Evolutionary conservation across 2,888 invertebrate genomes (phyloP), one percentile per base, ranked within the genome.

Genomic region (Andrena minutula): DNA sequence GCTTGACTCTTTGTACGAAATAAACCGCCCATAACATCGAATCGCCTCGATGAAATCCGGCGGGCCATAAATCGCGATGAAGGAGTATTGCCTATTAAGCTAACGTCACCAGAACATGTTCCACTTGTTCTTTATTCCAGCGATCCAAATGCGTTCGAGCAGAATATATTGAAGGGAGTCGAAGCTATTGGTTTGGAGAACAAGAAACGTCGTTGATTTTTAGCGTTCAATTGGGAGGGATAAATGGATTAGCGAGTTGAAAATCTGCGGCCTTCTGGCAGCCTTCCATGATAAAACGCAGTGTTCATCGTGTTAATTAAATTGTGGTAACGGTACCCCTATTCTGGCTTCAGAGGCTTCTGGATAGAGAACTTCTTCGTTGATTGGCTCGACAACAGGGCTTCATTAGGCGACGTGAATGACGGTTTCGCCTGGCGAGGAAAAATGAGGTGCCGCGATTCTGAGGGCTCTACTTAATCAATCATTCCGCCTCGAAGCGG

Each of bases 371-470:
- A 56, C 41, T 74, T 70, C 30, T 32, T 60, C 64, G 8, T 72
- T 60, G 77, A 83, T 76, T 74, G 32, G 68, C 56, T 51, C 49
- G 35, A 16, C 16, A 60, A 23, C 58, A 26, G 49, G 74, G 35
- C 72, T 84, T 86, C 61, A 68, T 78, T 78, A 75, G 66, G 28
- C 10, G 26, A 8, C 16, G 56, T 53, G 65, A 74, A 61, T 51
- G 76, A 47, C 66, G 51, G 63, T 82, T 86, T 49, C 60, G 28
- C 71, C 20, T 7, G 23, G 35, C 41, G 41, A 41, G 47, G 79
- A 85, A 83, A 86, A 83, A 79, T 80, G 73, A 73, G 64, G 66
- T 86, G 86, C 77, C 79, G 72, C 58, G 26, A 73, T 53, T 74
- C 56, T 56, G 32, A 58, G 58, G 69, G 68, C 61, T 64, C 76